A percentile compares a stretch with the other conserved stretches of the same genome.
Conservation (phyloP, 2,113 vertebrate species). For the Sciurus niger region DNA sequence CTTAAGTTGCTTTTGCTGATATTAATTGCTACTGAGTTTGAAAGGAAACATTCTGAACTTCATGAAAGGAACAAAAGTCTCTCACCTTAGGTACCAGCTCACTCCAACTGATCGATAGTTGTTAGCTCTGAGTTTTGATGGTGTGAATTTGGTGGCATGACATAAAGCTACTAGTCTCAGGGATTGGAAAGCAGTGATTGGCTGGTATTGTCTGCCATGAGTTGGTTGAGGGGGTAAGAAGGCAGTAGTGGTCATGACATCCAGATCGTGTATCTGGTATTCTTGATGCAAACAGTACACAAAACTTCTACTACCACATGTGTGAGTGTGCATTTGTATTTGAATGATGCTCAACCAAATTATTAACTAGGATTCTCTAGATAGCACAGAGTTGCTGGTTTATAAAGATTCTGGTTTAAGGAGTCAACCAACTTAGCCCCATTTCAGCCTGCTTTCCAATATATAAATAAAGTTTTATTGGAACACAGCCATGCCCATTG, state of each 20-base stretch:
- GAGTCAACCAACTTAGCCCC: background rate
- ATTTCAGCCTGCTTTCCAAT: background rate
- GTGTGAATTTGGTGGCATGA: background rate
- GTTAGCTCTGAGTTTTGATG: background rate
- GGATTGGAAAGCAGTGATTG: background rate
- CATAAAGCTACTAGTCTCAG: background rate
- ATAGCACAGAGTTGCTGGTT: background rate
- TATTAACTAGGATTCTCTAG: background rate
- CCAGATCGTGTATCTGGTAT: background rate
- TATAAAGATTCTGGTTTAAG: slow-evolving; percentile 40
- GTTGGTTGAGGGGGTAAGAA: background rate
- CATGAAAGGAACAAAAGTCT: background rate
- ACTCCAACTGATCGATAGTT: background rate
- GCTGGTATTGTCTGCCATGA: background rate
- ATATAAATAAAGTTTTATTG: background rate
- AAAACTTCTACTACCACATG: background rate
- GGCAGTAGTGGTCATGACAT: background rate
- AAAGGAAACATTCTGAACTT: slow-evolving; percentile 58
- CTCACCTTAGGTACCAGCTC: background rate
- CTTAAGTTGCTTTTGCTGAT: slow-evolving; percentile 45
- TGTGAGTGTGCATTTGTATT: background rate
- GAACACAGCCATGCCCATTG: background rate
- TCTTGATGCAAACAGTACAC: background rate
- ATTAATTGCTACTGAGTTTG: slow-evolving; percentile 41
- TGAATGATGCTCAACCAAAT: background rate